Evolutionary conservation across 2,113 vertebrate species (phyloP), one percentile per base, ranked within the genome.

Genomic region (Xyrauchen texanus): DNA sequence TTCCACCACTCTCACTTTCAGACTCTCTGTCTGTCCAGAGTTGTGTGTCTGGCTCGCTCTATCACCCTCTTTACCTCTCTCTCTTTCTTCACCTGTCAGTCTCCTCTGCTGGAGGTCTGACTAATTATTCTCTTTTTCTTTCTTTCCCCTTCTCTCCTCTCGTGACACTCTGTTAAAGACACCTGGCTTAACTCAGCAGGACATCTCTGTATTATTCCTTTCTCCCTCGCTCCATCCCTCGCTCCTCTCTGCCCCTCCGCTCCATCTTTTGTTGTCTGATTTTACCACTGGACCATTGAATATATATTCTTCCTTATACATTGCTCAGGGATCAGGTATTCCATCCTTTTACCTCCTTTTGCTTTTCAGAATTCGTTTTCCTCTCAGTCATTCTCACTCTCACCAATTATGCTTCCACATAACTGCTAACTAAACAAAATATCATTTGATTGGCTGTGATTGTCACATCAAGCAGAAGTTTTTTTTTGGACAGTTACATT

Each of bases 181-280:
- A 89, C 89, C 88, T 91, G 86, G 84, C 83, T 87, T 90, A 88
- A 79, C 89, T 70, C 88, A 76, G 88, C 87, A 55, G 46, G 81
- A 73, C 72, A 63, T 65, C 77, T 84, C 70, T 77, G 84, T 34
- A 58, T 79, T 71, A 47, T 67, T 74, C 53, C 60, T 60, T 57
- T 83, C 68, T 68, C 52, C 34, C 76, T 61, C 13, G n/a, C 45
- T 77, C 73, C 51, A 68, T 73, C 71, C 73, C 21, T 77, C 52
- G 13, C 51, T 34, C 13, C 34, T 2, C 2, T 34, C 15, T 34
- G 21, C 21, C 1, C 21, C 21, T 34, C 21, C 21, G 1, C 21
- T 34, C 52, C 13, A 12, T 52, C 71, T 52, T 76, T 79, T 80
- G 4, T 78, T 58, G 68, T 72, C 47, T 62, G 45, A 11, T 64